phyloP scores from a whole-genome alignment of 1,140 invertebrate genomes.

The Aphidius gifuensis region DNA sequence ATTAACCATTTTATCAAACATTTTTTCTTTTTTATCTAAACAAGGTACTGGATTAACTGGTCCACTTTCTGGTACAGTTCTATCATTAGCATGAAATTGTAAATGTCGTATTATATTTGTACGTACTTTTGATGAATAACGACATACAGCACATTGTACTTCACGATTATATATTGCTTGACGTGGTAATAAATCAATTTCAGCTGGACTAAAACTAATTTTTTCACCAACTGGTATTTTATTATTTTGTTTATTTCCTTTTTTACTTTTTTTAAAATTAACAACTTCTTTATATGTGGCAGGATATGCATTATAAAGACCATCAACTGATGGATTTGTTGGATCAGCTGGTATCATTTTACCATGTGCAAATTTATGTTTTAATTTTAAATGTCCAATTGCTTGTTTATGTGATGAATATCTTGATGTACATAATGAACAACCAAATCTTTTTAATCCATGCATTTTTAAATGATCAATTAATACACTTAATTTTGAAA shows the following conservation, averaged over 20 bases:
- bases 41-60: conserved; percentile 78
- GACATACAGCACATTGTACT: conserved; percentile 65
- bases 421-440: conserved; percentile 54
- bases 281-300: neutral
- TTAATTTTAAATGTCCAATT: conserved; percentile 56
- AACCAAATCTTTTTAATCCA: conserved; percentile 55
- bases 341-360: conserved; percentile 55
- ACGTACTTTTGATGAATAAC: conserved; percentile 70
- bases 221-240: conserved; percentile 37
- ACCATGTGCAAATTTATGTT: conserved; percentile 52
- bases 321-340: conserved; percentile 54
- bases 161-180: conserved; percentile 63
- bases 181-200: conserved; percentile 63
- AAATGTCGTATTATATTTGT: conserved; percentile 73
- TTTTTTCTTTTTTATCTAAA: conserved; percentile 70
- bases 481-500: conserved; percentile 46
- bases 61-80: conserved; percentile 60
- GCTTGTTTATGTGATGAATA: conserved; percentile 52
- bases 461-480: conserved; percentile 55
- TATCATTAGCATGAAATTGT: conserved; percentile 62
- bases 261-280: conserved; percentile 30
- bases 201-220: conserved; percentile 57
- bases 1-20: conserved; percentile 84
- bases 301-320: conserved; percentile 57
- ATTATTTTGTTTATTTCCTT: neutral